Conservation (phyloP, 2,797 vertebrate genomes). For the Gephyroberyx darwinii region DNA sequence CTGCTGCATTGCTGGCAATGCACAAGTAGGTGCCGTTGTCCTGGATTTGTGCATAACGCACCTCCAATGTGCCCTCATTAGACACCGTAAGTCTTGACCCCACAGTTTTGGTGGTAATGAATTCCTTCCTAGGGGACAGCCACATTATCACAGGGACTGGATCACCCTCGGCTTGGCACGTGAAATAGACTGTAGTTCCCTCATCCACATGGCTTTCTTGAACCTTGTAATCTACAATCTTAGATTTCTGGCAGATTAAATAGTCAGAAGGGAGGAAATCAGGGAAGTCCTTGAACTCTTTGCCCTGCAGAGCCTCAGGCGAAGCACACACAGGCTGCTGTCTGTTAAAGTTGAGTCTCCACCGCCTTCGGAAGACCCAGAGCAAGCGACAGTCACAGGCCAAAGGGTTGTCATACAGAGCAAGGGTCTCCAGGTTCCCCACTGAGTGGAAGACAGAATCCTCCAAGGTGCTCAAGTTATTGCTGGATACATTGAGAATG, state of each 20-base stretch:
- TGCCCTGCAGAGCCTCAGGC: constrained; percentile 90
- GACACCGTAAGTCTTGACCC: constrained; percentile 92
- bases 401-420: constrained; percentile 93
- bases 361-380: constrained; percentile 97
- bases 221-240: constrained; percentile 91
- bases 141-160: constrained; percentile 92
- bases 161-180: constrained; percentile 93
- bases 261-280: constrained; percentile 89
- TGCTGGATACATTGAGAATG: constrained; percentile 94
- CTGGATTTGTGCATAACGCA: constrained; percentile 97
- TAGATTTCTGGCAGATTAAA: constrained; percentile 94
- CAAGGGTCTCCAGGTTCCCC: constrained; percentile 95
- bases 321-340: constrained; percentile 93
- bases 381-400: constrained; percentile 97
- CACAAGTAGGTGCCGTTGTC: constrained; percentile 99
- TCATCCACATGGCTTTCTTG: constrained; percentile 95
- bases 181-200: constrained; percentile 93
- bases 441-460: constrained; percentile 97
- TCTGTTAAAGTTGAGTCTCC: constrained; percentile 96
- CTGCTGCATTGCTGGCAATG: constrained; percentile 96
- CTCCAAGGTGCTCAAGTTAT: constrained; percentile 92
- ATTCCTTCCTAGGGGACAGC: constrained; percentile 95
- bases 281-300: constrained; percentile 98
- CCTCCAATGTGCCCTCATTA: constrained; percentile 92
- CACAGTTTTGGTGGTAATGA: constrained; percentile 93